Evolutionary conservation across 1,140 invertebrate species (phyloP).

Genomic region (Bacillus rossius): DNA sequence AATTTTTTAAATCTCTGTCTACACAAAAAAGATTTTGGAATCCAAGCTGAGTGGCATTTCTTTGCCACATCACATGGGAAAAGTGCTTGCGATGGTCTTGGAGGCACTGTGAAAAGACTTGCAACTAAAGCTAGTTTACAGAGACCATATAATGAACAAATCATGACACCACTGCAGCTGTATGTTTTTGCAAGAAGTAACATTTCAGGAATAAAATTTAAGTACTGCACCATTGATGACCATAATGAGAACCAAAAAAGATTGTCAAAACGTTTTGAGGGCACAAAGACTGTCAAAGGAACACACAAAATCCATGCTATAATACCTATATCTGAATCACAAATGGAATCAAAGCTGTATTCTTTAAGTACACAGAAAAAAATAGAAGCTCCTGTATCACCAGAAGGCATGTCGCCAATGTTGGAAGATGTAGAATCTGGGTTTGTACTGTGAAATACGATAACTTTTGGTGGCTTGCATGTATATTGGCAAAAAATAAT

Average conservation of each 20-base stretch:
- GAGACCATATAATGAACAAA: slow-evolving; percentile 18
- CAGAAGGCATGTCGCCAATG: background rate
- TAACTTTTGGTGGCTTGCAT: slow-evolving; percentile 1
- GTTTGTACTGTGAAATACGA: background rate
- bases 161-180: slow-evolving; percentile 8
- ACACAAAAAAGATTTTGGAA: slow-evolving; percentile 32
- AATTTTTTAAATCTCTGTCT: slow-evolving; percentile 31
- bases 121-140: slow-evolving; percentile 21
- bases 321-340: background rate
- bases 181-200: slow-evolving; percentile 11
- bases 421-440: background rate
- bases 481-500: background rate
- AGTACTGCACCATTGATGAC: slow-evolving; percentile 1
- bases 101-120: slow-evolving; percentile 28
- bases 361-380: background rate
- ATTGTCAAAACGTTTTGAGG: too few species aligned
- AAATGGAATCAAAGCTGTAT: background rate
- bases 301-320: background rate
- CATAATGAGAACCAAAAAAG: background rate
- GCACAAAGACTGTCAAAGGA: background rate
- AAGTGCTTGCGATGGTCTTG: slow-evolving; percentile 39
- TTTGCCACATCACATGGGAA: slow-evolving; percentile 35
- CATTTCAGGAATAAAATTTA: slow-evolving; percentile 1
- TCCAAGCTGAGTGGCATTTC: slow-evolving; percentile 35
- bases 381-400: background rate